phyloP scores from a whole-genome alignment of 2,113 vertebrate genomes.

The Perca schrenkii region DNA sequence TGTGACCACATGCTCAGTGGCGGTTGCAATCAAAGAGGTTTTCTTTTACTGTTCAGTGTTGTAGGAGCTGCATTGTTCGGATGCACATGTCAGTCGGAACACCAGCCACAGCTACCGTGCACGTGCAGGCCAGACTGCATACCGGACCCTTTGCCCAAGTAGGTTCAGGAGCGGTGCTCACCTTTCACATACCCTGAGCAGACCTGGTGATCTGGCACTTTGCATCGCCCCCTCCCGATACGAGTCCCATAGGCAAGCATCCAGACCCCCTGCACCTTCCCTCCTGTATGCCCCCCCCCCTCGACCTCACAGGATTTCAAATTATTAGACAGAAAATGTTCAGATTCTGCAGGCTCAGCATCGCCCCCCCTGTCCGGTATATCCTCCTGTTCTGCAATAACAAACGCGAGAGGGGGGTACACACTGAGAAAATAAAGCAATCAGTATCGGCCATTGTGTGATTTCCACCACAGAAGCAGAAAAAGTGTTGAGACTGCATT shows the following conservation, averaged over 20 bases:
- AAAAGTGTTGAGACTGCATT: conserved; percentile 83
- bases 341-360: conserved; percentile 80
- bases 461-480: conserved; percentile 81
- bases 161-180: conserved; percentile 30
- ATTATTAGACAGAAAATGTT: conserved; percentile 77
- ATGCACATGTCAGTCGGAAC: conserved; percentile 50
- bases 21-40: conserved; percentile 29
- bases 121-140: conserved; percentile 57
- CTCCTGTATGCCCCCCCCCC: conserved; percentile 7
- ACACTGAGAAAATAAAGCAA: conserved; percentile 84
- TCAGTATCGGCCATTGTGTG: conserved; percentile 80
- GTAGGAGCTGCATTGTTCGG: conserved; percentile 32
- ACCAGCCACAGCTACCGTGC: conserved; percentile 21
- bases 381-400: conserved; percentile 82
- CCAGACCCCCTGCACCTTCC: conserved; percentile 51
- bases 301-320: conserved; percentile 62
- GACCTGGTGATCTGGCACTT: conserved; percentile 39
- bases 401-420: conserved; percentile 78
- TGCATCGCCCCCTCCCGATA: background rate
- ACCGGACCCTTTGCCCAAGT: conserved; percentile 32
- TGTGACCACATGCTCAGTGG: conserved; percentile 38
- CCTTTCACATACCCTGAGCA: conserved; percentile 44
- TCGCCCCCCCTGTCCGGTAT: conserved; percentile 61
- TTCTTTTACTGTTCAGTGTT: conserved; percentile 57
- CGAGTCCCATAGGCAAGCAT: conserved; percentile 11